Evolutionary conservation across 2,797 vertebrate genomes (phyloP).

Genomic region (Micropoecilia bifurca): DNA sequence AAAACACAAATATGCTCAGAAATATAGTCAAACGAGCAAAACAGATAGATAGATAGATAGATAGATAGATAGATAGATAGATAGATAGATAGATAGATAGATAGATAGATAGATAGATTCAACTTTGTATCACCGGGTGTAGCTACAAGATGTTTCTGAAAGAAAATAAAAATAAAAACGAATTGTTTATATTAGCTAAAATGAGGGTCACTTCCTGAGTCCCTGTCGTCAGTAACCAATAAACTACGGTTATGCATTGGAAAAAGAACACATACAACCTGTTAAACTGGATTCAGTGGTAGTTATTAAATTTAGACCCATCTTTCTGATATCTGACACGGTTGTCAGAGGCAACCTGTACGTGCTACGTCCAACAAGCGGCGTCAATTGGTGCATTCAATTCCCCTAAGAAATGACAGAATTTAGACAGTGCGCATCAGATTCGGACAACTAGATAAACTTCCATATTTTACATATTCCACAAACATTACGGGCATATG

Average conservation of each 20-base stretch:
- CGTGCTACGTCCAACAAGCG: constrained; percentile 69
- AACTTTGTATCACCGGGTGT: not conserved
- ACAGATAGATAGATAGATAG: no score
- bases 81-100: no score
- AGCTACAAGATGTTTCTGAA: not conserved
- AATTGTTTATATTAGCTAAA: not conserved
- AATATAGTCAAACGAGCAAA: not conserved
- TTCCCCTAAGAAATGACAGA: constrained; percentile 6
- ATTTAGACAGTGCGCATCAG: no score
- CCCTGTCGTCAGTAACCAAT: not conserved
- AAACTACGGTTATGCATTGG: not conserved
- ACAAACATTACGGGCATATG: not conserved
- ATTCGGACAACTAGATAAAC: not conserved
- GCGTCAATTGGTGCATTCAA: constrained; percentile 64
- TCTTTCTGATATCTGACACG: constrained; percentile 8
- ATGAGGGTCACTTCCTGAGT: not conserved
- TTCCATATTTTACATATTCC: not conserved
- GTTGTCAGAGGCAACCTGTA: constrained; percentile 67
- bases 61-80: no score
- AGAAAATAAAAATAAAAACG: not conserved
- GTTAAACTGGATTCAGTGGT: not conserved
- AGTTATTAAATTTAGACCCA: not conserved
- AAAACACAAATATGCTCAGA: not conserved
- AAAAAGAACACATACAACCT: not conserved
- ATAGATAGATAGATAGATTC: no score